Base-by-base conservation (phyloP, 2,888 invertebrate species). In the Diplazon laetatorius region DNA sequence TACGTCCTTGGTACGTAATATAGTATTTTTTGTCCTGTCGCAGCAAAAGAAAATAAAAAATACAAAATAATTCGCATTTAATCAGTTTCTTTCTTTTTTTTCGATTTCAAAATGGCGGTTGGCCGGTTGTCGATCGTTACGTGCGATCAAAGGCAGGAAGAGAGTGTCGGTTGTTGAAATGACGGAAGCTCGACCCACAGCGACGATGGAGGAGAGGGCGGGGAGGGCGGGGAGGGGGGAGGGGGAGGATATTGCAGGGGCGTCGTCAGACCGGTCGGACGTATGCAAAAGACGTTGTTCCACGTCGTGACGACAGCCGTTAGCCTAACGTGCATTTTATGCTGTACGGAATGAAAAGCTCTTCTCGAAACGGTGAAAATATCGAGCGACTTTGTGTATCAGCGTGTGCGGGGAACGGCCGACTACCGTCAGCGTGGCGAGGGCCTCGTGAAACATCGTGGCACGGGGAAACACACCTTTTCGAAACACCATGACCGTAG, bases 241-340 rank as follows among this genome's bases (percentile, higher is more conserved):
- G n/a, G n/a, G n/a, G n/a, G 18, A 30, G 35, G 14, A 44, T 50
- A 57, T 48, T 35, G 35, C 55, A 52, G 50, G 60, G 50, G 55
- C 65, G 78, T 70, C 50, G 78, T 65, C 78, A n/a, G 65, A 65
- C 42, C 48, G 18, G 52, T 48, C 76, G 62, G 71, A 82, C 81
- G 81, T 87, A 87, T 89, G 88, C 86, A 87, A 88, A 88, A 86
- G 85, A 84, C 81, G 55, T 39, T 48, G 82, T 80, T 83, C 69
- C 69, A n/a, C n/a, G 72, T 69, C 35, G 68, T 48, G 50, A 63
- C 83, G 78, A 68, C 82, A 71, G 83, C 84, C 85, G 86, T 85
- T 83, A 85, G 84, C 84, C 86, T 85, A 87, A 87, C 86, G 87
- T 87, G 84, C 87, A 83, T 87, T 89, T 89, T 87, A 87, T 88